phyloP scores from a whole-genome alignment of 2,888 invertebrate genomes.

The Bedellia somnulentella region DNA sequence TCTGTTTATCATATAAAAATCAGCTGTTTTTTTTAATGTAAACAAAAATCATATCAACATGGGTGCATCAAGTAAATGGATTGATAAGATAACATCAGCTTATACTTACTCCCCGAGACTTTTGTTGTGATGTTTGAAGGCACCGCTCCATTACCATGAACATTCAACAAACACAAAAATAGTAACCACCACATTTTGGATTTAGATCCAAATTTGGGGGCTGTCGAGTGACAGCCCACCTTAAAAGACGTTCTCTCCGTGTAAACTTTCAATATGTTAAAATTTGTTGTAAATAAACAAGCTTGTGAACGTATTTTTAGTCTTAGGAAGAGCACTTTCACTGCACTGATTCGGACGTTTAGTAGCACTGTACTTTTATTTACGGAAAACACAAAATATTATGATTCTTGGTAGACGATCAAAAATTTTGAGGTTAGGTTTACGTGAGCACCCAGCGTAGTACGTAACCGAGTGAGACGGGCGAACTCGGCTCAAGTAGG shows the following conservation, averaged over 20 bases:
- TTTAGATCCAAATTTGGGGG: conserved; percentile 55
- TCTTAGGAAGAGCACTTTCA: conserved; percentile 1
- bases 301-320: conserved; percentile 14
- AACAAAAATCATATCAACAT: no score
- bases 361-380: not conserved
- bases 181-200: conserved; percentile 57
- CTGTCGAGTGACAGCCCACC: conserved; percentile 58
- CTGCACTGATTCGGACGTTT: conserved; percentile 24
- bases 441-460: conserved; percentile 33
- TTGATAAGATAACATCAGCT: no score
- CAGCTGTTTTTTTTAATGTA: no score
- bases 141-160: conserved; percentile 37
- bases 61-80: no score
- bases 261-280: conserved; percentile 46
- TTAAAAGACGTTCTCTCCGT: conserved; percentile 47
- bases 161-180: conserved; percentile 45
- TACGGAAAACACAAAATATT: conserved; percentile 34
- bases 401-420: conserved; percentile 33
- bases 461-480: conserved; percentile 29
- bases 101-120: conserved; percentile 38
- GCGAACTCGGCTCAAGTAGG: not conserved
- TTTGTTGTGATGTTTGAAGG: conserved; percentile 33
- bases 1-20: no score
- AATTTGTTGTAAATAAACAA: conserved; percentile 33
- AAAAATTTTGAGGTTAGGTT: conserved; percentile 53